Evolutionary conservation across 2,888 invertebrate genomes (phyloP), one percentile per base, ranked within the genome.

Genomic region (Lasioglossum calceatum): DNA sequence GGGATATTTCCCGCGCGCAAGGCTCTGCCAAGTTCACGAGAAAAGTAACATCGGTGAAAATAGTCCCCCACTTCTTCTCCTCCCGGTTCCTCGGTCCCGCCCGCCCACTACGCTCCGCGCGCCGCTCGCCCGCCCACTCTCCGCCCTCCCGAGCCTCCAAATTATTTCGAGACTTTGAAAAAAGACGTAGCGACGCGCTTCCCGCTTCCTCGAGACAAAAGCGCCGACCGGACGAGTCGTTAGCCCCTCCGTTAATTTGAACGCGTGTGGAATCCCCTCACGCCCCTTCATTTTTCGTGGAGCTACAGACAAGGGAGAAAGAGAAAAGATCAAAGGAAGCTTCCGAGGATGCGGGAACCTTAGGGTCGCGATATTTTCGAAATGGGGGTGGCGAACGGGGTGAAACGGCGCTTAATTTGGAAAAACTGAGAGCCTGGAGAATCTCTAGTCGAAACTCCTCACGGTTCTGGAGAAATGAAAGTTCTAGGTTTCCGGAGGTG

Each of bases 1-100:
- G 64, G 8, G 8, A 32, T 61, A 32, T 16, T 82, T 84, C 81
- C 54, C 23, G 54, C 23, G 23, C 50, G 19, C 0, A 19, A 19
- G 0, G 2, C 50, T 79, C 88, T 81, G 88, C 81, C 88, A 88
- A 84, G 82, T 80, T 84, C 78, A 44, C 67, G 77, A 64, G 64
- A 77, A 85, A 80, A 79, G 67, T 79, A 64, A 10, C 47, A 16
- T 39, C 76, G 32, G 39, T 47, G 77, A 85, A 78, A 39, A 27
- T 27, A 61, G 61, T 5, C 14, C 64, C 32, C 32, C 32, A 32
- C 64, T 64, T 19, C 3, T n/a, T 7, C 32, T 3, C n/a, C 12
- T 4, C 12, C 58, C n/a, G n/a, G 10, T n/a, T n/a, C 4, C 10
- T 16, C 64, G 32, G 8, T 64, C 2, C 7, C 32, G 16, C 64